These are phyloP conservation scores for Drosophila helvetica DNA, from an alignment of 2,888 invertebrate genomes.

Conservation along the genomic window DNA sequence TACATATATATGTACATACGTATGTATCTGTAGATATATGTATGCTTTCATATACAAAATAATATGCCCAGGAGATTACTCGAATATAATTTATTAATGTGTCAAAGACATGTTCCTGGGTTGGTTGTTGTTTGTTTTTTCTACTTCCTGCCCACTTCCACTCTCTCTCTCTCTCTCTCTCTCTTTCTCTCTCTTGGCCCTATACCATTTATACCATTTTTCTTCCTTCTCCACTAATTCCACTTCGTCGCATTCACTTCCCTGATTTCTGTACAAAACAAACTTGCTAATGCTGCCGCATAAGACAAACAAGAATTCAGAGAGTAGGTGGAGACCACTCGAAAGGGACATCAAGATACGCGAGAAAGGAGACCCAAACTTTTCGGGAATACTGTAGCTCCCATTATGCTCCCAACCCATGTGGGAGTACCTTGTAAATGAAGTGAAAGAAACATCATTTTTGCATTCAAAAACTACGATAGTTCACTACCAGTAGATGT, in stretches of 20 bases:
- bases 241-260: neutral
- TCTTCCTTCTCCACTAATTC: neutral
- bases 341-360: neutral
- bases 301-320: slow-evolving; percentile 1
- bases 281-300: slow-evolving; percentile 12
- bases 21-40: too few relatives aligned
- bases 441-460: slow-evolving; percentile 6
- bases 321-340: neutral
- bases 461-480: neutral
- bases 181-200: too few relatives aligned
- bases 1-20: too few relatives aligned
- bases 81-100: slow-evolving; percentile 56
- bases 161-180: neutral
- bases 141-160: neutral
- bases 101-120: slow-evolving; percentile 44
- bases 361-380: slow-evolving; percentile 1
- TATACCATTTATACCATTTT: neutral
- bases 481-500: neutral
- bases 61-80: slow-evolving; percentile 19
- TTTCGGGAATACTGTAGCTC: neutral
- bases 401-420: neutral
- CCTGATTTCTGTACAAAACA: slow-evolving; percentile 6
- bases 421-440: neutral
- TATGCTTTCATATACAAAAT: slow-evolving; percentile 1
- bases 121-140: slow-evolving; percentile 1